These are phyloP conservation scores for Myodes glareolus DNA, from an alignment of 2,113 vertebrate genomes.

Conservation along the genomic window DNA sequence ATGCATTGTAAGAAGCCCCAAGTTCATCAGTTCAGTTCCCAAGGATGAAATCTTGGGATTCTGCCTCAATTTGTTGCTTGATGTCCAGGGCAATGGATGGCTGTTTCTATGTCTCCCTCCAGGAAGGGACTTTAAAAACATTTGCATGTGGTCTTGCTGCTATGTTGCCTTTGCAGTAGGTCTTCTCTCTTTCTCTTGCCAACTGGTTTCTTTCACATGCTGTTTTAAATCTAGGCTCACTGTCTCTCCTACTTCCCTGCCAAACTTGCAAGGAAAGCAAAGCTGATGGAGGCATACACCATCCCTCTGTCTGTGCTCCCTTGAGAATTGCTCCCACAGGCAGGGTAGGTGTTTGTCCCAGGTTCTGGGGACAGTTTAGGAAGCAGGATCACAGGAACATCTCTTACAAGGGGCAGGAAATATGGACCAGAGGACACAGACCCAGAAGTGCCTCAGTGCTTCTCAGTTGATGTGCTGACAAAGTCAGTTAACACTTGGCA, in stretches of 20 bases:
- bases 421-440: neutral
- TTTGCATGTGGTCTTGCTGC: neutral
- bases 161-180: too few species aligned
- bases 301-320: neutral
- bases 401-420: neutral
- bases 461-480: neutral
- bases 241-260: too few species aligned
- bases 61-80: neutral
- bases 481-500: neutral
- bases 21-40: neutral
- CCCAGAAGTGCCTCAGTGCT: neutral
- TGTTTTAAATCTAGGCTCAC: neutral
- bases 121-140: neutral
- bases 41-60: neutral
- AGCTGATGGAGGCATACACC: neutral
- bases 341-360: neutral
- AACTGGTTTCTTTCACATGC: neutral
- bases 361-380: neutral
- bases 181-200: neutral
- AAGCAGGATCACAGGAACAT: neutral
- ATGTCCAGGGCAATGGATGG: neutral
- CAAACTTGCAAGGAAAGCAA: neutral
- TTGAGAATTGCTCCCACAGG: neutral
- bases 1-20: too few species aligned
- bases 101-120: neutral